Evolutionary conservation across 2,888 invertebrate species (phyloP).

Genomic region (Tineola bisselliella): DNA sequence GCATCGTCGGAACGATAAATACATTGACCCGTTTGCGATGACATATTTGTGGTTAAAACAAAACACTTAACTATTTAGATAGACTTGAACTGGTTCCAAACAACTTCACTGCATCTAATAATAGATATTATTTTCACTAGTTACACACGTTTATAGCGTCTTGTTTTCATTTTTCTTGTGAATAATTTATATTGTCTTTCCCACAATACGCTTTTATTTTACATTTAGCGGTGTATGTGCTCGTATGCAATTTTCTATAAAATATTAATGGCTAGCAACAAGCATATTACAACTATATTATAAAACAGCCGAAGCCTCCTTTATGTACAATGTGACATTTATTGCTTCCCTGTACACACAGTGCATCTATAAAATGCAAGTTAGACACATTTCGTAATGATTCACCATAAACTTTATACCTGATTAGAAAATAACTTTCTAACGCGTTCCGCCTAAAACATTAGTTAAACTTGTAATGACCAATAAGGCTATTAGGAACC

Average conservation of each 20-base stretch:
- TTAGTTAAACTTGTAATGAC: conserved; percentile 10
- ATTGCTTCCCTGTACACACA: conserved; percentile 3
- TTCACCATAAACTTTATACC: conserved; percentile 23
- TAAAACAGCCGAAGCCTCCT: background rate
- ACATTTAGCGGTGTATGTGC: background rate
- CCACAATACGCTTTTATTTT: background rate
- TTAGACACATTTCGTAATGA: conserved; percentile 23
- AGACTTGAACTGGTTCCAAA: background rate
- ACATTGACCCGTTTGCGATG: background rate
- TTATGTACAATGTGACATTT: conserved; percentile 4
- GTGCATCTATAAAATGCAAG: conserved; percentile 23
- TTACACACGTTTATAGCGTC: background rate
- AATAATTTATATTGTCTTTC: background rate
- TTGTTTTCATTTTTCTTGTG: background rate
- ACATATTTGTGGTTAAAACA: background rate
- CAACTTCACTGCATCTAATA: background rate
- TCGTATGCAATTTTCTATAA: conserved; percentile 2
- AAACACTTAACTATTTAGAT: background rate
- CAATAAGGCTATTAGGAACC: conserved; percentile 8
- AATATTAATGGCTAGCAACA: background rate
- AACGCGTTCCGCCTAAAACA: conserved; percentile 13
- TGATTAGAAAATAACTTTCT: conserved; percentile 13
- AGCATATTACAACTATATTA: background rate
- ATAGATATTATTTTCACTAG: background rate
- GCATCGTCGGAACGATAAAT: background rate